Evolutionary conservation across 1,140 invertebrate genomes (phyloP).

Genomic region (Maconellicoccus hirsutus): DNA sequence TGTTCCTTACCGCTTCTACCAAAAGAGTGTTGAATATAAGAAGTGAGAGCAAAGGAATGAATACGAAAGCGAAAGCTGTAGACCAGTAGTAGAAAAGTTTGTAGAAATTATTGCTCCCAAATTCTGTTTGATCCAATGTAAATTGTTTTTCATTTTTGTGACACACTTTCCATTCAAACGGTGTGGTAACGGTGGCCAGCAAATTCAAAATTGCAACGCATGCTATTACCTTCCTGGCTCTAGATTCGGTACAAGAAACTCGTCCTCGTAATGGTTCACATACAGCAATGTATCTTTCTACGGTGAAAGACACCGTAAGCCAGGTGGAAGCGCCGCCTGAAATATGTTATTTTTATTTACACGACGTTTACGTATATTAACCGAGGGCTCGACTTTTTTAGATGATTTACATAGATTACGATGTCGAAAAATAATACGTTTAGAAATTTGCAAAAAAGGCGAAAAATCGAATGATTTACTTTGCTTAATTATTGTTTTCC

Average conservation of each 20-base stretch:
- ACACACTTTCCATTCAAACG: constrained; percentile 45
- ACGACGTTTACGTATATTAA: background rate
- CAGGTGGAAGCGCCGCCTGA: constrained; percentile 59
- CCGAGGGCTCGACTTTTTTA: background rate
- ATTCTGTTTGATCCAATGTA: constrained; percentile 7
- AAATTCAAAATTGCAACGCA: constrained; percentile 51
- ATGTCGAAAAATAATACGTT: too few species aligned
- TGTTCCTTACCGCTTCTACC: constrained; percentile 49
- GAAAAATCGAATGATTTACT: too few species aligned
- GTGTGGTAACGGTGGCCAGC: constrained; percentile 47
- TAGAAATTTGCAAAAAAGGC: too few species aligned
- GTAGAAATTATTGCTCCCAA: constrained; percentile 45
- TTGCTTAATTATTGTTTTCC: too few species aligned
- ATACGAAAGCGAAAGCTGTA: constrained; percentile 49
- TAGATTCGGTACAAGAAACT: constrained; percentile 50
- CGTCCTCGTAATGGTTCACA: constrained; percentile 62
- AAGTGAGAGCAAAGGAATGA: constrained; percentile 52
- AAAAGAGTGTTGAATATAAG: constrained; percentile 61
- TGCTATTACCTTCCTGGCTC: constrained; percentile 47
- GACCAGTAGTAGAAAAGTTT: constrained; percentile 52
- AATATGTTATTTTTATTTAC: constrained; percentile 25
- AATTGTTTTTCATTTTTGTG: background rate
- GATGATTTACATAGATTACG: background rate
- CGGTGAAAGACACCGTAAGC: constrained; percentile 64
- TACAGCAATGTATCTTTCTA: constrained; percentile 65